Evolutionary conservation across 2,113 vertebrate species (phyloP), one percentile per base, ranked within the genome.

Genomic region (Panthera uncia): DNA sequence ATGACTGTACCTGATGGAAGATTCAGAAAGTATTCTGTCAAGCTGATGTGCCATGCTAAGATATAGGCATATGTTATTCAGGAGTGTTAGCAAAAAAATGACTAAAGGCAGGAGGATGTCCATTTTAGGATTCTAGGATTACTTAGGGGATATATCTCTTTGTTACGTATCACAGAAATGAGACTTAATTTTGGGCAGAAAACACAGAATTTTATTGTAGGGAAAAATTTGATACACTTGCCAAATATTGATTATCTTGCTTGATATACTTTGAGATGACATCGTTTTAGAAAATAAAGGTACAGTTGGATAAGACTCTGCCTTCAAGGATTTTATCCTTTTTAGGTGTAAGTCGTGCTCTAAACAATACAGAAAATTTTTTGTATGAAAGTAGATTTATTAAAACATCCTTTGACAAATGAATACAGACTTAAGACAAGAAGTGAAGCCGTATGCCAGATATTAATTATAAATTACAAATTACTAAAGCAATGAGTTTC

Each of bases 351-450:
- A 45, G 71, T 93, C n/a, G 68, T 55, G 66, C 5, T 63, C 55
- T 92, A 48, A 68, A 84, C 25, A 71, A 45, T 61, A 45, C 6
- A 52, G 48, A 61, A 61, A 61, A 61, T 23, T 9, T 23, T 61
- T 61, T 23, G 57, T 61, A 61, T 61, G 21, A 61, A 92, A 87
- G 78, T 83, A 92, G 52, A 92, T 92, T 92, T 89, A 86, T 94
- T 92, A 61, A 7, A 31, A 15, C n/a, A 65, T 65, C 31, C 33
- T 92, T 73, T 92, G 41, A 50, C 5, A 80, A 95, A 93, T 48
- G 80, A 90, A 69, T 15, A 66, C 21, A 82, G 65, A 73, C 25
- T 78, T 82, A 92, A 95, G 92, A 48, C 41, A 89, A 68, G 19
- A 89, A 78, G 27, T 57, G 19, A 92, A 68, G 38, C 50, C 5